These are phyloP conservation scores for Clarias platycephalus DNA, from an alignment of 2,797 vertebrate species.

Conservation along the genomic window DNA sequence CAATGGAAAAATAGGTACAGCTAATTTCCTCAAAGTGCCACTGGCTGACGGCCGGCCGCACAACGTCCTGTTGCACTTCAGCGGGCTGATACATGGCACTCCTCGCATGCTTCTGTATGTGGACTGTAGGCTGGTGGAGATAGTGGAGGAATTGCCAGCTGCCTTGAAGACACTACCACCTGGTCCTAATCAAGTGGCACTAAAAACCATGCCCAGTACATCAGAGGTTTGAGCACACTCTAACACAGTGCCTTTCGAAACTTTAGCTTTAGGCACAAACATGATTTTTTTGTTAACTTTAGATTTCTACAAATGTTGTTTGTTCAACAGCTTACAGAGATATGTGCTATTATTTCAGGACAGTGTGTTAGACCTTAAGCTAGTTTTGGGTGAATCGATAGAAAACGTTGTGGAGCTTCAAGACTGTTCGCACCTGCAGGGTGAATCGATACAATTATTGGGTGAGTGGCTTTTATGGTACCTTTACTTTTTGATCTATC, in stretches of 20 bases:
- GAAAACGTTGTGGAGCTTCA: conserved; percentile 79
- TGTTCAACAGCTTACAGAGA: not conserved
- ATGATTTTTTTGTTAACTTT: not conserved
- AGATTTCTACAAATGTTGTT: not conserved
- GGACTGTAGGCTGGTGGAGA: conserved; percentile 87
- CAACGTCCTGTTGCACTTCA: conserved; percentile 84
- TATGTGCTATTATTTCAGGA: conserved; percentile 69
- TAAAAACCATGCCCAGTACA: conserved; percentile 81
- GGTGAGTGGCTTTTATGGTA: conserved; percentile 68
- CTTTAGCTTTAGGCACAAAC: not conserved
- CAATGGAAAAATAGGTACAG: conserved; percentile 79
- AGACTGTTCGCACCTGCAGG: conserved; percentile 80
- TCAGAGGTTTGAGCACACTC: conserved; percentile 72
- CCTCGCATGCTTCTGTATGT: conserved; percentile 82
- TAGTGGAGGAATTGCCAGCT: conserved; percentile 80
- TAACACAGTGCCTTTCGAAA: not conserved
- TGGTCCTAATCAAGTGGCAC: conserved; percentile 73
- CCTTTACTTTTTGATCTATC: not conserved
- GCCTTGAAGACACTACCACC: conserved; percentile 78
- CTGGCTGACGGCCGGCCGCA: conserved; percentile 87
- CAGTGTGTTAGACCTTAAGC: conserved; percentile 85
- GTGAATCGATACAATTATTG: conserved; percentile 78
- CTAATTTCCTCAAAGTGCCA: conserved; percentile 83
- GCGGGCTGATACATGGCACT: conserved; percentile 76
- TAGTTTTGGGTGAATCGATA: conserved; percentile 87